Percentiles rank a stretch among this genome's conserved stretches.
These are phyloP conservation scores for Rattus rattus DNA, from an alignment of 2,113 vertebrate genomes.

Conservation along the genomic window DNA sequence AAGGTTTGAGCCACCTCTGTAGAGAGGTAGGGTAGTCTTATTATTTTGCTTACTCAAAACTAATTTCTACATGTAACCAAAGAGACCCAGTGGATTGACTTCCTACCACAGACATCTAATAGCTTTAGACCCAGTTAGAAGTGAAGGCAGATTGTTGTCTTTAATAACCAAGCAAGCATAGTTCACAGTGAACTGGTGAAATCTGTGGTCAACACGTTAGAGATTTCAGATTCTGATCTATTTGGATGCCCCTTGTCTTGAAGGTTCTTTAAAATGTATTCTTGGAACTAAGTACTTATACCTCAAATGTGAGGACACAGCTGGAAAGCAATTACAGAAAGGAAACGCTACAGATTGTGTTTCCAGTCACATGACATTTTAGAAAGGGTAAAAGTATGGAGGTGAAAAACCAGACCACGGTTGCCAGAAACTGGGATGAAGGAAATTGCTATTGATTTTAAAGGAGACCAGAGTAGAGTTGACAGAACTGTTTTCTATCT, in stretches of 20 bases:
- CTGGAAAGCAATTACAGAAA: conserved; percentile 58
- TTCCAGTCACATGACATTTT: background rate
- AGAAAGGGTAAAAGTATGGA: background rate
- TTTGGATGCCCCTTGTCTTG: background rate
- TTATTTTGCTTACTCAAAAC: background rate
- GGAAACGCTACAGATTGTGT: background rate
- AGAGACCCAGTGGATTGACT: background rate
- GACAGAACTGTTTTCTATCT: background rate
- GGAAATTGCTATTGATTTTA: background rate
- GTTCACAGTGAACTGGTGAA: background rate
- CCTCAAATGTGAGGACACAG: background rate
- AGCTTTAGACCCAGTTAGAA: background rate
- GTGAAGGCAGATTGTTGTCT: background rate
- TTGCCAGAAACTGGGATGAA: background rate
- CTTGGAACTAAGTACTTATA: conserved; percentile 12
- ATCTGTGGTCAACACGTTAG: background rate
- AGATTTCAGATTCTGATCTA: background rate
- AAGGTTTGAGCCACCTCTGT: background rate
- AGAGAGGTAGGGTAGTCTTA: background rate
- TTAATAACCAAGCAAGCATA: background rate
- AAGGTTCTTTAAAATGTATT: conserved; percentile 47
- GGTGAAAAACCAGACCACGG: background rate
- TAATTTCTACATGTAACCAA: background rate
- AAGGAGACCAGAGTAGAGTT: background rate
- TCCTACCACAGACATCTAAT: background rate